phyloP scores from a whole-genome alignment of 2,888 invertebrate genomes.

The Keiferia lycopersicella region DNA sequence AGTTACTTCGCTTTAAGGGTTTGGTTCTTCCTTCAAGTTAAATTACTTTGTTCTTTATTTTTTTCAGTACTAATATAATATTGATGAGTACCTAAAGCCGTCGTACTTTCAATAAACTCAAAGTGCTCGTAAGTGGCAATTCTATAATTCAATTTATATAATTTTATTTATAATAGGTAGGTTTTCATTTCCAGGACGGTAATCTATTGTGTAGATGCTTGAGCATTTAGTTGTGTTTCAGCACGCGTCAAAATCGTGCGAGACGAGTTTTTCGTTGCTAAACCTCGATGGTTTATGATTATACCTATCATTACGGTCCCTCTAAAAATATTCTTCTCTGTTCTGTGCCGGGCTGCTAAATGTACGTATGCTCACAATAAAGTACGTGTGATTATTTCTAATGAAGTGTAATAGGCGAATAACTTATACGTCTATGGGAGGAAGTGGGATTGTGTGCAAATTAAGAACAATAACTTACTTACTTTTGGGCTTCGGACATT shows the following conservation, averaged over 20 bases:
- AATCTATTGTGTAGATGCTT: too few relatives aligned
- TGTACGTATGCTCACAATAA: not conserved
- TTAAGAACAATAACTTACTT: not conserved
- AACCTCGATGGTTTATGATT: too few relatives aligned
- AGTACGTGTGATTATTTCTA: constrained; percentile 14
- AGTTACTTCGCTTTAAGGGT: not conserved
- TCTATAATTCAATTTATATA: too few relatives aligned
- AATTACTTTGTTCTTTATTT: not conserved
- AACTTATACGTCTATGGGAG: constrained; percentile 1
- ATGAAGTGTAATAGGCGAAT: constrained; percentile 11
- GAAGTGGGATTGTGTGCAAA: constrained; percentile 14
- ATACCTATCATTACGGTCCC: not conserved
- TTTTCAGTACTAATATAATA: too few relatives aligned
- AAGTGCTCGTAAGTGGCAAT: too few relatives aligned
- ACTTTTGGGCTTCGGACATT: not conserved
- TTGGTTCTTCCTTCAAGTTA: not conserved
- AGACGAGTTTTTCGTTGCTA: too few relatives aligned
- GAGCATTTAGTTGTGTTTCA: too few relatives aligned
- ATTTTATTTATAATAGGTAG: too few relatives aligned
- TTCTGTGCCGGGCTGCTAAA: not conserved
- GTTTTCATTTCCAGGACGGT: too few relatives aligned
- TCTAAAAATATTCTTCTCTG: not conserved
- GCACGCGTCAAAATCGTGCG: too few relatives aligned
- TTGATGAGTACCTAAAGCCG: too few relatives aligned
- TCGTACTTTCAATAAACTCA: too few relatives aligned